Evolutionary conservation across 2,888 invertebrate genomes (phyloP).

Genomic region (Pycnomerus fuliginosus): DNA sequence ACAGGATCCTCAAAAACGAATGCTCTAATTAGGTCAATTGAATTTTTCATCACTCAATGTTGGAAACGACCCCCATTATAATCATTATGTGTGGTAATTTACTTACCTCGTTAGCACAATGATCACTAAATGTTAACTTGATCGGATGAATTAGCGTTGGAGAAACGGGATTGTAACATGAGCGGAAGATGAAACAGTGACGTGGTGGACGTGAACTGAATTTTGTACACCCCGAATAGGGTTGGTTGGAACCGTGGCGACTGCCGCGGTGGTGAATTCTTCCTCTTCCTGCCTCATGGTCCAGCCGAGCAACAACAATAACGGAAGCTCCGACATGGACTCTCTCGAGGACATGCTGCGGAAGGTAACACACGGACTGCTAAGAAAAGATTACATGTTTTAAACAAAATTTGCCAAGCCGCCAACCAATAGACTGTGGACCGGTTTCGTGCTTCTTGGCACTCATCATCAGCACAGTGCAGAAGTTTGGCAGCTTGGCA

Average conservation of each 20-base stretch:
- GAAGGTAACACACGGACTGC: too few species aligned
- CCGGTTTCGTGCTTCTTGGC: too few species aligned
- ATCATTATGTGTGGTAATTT: too few species aligned
- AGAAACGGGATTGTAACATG: slow-evolving; percentile 4
- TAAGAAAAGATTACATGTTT: too few species aligned
- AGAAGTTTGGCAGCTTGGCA: too few species aligned
- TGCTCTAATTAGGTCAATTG: not conserved
- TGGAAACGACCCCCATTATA: slow-evolving; percentile 12
- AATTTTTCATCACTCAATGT: slow-evolving; percentile 4
- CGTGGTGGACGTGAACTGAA: slow-evolving; percentile 14
- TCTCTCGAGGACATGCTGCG: slow-evolving; percentile 54
- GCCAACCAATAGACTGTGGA: too few species aligned
- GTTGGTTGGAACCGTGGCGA: slow-evolving; percentile 10
- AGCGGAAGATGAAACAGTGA: slow-evolving; percentile 23
- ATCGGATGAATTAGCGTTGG: slow-evolving; percentile 16
- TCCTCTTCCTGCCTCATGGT: slow-evolving; percentile 44
- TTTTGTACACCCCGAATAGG: slow-evolving; percentile 4
- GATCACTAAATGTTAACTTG: slow-evolving; percentile 12
- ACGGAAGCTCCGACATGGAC: slow-evolving; percentile 55
- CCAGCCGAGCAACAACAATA: slow-evolving; percentile 51
- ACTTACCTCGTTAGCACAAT: slow-evolving; percentile 14
- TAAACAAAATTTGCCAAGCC: too few species aligned
- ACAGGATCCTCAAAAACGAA: not conserved
- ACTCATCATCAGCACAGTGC: too few species aligned
- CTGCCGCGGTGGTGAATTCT: slow-evolving; percentile 22